Conservation (phyloP, 2,888 invertebrate genomes). For the Drosophila borborema region DNA sequence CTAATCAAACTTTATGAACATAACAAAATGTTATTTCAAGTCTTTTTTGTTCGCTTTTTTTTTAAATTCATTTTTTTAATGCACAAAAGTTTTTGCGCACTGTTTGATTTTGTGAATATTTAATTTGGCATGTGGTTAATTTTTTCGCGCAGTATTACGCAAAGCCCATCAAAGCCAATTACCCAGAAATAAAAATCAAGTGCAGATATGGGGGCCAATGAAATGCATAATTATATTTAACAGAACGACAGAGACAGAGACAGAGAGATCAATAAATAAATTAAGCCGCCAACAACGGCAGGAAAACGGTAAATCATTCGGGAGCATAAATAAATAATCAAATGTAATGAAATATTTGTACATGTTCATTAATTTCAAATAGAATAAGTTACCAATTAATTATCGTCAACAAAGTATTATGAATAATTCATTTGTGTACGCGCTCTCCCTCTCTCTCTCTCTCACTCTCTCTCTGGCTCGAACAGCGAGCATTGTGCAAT, state of each 20-base stretch:
- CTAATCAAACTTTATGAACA: background rate
- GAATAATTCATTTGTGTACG: conserved; percentile 14
- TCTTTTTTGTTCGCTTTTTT: background rate
- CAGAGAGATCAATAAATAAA: conserved; percentile 4
- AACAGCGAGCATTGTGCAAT: conserved; percentile 8
- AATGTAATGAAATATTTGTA: conserved; percentile 22
- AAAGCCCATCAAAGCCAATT: conserved; percentile 29
- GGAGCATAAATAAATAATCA: conserved; percentile 8
- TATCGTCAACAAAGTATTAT: conserved; percentile 17
- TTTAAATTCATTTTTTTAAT: background rate
- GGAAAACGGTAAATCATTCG: conserved; percentile 1
- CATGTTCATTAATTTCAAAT: conserved; percentile 30
- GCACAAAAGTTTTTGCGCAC: background rate
- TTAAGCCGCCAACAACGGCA: background rate
- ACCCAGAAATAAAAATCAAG: background rate
- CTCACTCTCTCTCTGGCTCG: background rate
- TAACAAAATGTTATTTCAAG: background rate
- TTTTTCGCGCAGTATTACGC: background rate
- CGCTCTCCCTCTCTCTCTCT: too few relatives aligned
- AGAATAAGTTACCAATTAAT: conserved; percentile 36
- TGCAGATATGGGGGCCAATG: conserved; percentile 10
- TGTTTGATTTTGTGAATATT: conserved; percentile 8
- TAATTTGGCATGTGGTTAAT: background rate
- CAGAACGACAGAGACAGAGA: background rate
- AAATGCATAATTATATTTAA: conserved; percentile 8